Evolutionary conservation across 2,113 vertebrate genomes (phyloP), one percentile per base, ranked within the genome.

Genomic region (Ptilorrhoa leucosticta): DNA sequence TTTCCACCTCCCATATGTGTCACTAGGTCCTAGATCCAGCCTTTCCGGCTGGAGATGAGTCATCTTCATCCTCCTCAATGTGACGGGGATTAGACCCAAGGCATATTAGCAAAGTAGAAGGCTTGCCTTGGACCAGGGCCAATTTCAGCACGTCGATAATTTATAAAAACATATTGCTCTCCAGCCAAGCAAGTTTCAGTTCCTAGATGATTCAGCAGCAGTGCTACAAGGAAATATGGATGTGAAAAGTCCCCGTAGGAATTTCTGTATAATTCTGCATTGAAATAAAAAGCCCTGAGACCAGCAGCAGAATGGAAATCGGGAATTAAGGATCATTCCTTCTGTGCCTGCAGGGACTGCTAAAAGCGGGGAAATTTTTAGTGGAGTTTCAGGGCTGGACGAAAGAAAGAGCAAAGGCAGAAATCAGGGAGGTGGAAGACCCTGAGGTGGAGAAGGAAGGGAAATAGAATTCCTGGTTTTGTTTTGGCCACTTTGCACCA

Each of bases 121-220:
- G 61, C 83, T 92, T 93, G 86, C 61, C 69, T 94, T 95, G 95
- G 93, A 63, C 15, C 28, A 15, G 47, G 39, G 75, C 94, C 91
- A 92, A 61, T 39, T 92, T 65, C 89, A 85, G 73, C 87, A 83
- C 83, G 92, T 71, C 11, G 10, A 89, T 96, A 89, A 83, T 69
- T 95, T 85, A 82, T 54, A 76, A 94, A 93, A 91, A 56, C 77
- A 54, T 65, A 18, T 23, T 37, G 65, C 81, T 94, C 70, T 61
- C 73, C 92, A 92, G 87, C 82, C 91, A 96, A 94, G 80, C 63
- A 76, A 79, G 61, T 90, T 93, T 89, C 92, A 56, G 81, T 89
- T 94, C 86, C 77, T 82, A 78, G 86, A 94, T 97, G 96, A 96
- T 92, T 96, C 96, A 95, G 91, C 96, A 95, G 70, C 50, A 80